phyloP scores from a whole-genome alignment of 2,113 vertebrate genomes.

The Phalacrocorax pelagicus region DNA sequence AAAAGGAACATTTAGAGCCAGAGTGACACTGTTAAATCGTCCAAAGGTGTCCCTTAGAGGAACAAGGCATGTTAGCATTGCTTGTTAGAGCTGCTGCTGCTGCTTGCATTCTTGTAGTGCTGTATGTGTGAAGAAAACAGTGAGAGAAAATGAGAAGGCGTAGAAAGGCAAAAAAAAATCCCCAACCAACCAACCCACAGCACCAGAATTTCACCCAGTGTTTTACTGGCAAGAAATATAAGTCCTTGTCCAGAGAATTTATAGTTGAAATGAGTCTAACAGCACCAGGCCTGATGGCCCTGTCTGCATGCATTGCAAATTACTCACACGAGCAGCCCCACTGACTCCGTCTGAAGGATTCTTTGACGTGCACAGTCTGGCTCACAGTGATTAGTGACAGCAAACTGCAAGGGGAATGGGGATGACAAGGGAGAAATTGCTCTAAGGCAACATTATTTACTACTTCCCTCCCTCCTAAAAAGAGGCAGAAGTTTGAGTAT shows the following conservation, averaged over 20 bases:
- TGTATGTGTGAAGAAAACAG: not conserved
- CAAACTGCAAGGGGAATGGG: not conserved
- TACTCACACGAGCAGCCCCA: slow-evolving; percentile 5
- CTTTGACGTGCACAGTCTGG: not conserved
- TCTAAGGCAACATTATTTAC: slow-evolving; percentile 20
- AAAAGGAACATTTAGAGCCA: not conserved
- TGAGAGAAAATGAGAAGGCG: not conserved
- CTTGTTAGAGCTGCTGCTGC: not conserved
- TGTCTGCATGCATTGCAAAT: not conserved
- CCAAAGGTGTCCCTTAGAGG: not conserved
- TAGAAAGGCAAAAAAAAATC: not conserved
- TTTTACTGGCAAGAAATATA: not conserved
- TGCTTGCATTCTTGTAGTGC: not conserved
- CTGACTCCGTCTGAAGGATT: not conserved
- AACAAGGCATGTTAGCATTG: not conserved
- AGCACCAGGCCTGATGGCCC: not conserved
- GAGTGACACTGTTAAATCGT: not conserved
- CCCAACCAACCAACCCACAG: too few species aligned
- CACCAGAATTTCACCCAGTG: not conserved
- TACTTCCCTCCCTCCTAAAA: not conserved
- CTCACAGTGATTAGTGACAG: not conserved
- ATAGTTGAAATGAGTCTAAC: not conserved
- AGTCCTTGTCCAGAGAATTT: not conserved
- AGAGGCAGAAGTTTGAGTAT: not conserved
- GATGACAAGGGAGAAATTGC: not conserved